Evolutionary conservation across 2,797 vertebrate genomes (phyloP), one percentile per base, ranked within the genome.

Genomic region (Capromys pilorides): DNA sequence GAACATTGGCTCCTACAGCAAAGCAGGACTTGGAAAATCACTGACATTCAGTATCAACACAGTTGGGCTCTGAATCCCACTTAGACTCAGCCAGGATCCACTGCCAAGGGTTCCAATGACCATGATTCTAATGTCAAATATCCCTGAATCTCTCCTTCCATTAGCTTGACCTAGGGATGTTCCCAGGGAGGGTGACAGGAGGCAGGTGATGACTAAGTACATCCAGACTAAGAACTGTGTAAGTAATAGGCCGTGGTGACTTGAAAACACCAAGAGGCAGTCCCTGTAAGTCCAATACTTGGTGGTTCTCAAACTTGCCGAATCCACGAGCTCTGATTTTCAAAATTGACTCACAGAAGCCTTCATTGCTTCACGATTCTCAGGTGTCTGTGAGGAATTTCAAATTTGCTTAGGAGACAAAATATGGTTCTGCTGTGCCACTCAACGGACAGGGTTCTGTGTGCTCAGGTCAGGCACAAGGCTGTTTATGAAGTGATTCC

Each of bases 401-500:
- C 24, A 81, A 88, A 95, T 92, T 33, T 87, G 14, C 73, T 90
- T 96, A 61, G 82, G 45, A 86, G 51, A 82, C 94, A 80, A 61
- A 39, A 92, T 93, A 36, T 33, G 33, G 3, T 73, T 82, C 54
- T 93, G 24, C 36, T 95, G 22, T 86, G 92, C 81, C 90, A 73
- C 80, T 93, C 90, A 84, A 66, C 75, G 75, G 95, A 91, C 59
- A 78, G 62, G 24, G 41, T 26, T 92, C 91, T 80, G 51, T 87
- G 13, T 49, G 21, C 75, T 78, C 77, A 28, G 77, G 51, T 75
- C 81, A 59, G 89, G 41, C 4, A 0, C 62, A 85, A 5, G 69
- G 93, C 81, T 79, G 31, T 90, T 84, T 91, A 49, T 79, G 90
- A 97, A 94, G 73, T 94, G 31, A 94, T 80, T 90, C 91, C 62